Percentiles rank a stretch among this genome's conserved stretches.
Conservation (phyloP, 2,888 invertebrate genomes). For the Syrista parreyssii region DNA sequence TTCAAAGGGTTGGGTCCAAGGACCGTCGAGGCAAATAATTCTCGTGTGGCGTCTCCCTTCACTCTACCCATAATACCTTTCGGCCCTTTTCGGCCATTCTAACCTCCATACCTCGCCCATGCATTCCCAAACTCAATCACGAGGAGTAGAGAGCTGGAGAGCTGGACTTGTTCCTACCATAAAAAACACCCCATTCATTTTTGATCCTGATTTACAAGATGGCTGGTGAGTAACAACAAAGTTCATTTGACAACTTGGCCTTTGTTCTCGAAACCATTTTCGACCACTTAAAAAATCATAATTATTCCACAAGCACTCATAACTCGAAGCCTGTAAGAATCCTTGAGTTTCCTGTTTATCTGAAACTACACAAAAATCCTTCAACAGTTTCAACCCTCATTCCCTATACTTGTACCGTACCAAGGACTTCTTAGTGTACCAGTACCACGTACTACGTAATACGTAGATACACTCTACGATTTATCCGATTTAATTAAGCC, state of each 20-base stretch:
- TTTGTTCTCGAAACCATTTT: neutral
- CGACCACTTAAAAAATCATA: neutral
- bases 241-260: neutral
- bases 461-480: neutral
- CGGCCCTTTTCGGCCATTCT: neutral
- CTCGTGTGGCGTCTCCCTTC: neutral
- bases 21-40: neutral
- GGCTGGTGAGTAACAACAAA: neutral
- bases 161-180: neutral
- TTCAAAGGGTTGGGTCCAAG: slow-evolving; percentile 4
- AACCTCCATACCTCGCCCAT: neutral
- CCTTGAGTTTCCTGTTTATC: neutral
- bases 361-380: neutral
- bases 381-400: neutral
- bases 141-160: neutral
- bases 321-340: neutral
- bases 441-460: neutral
- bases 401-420: neutral
- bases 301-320: neutral
- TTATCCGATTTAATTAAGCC: slow-evolving; percentile 5
- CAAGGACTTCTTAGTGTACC: neutral
- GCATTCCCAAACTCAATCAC: neutral
- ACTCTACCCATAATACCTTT: neutral
- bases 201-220: neutral
- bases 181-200: neutral